Percentiles rank a stretch among this genome's conserved stretches.
These are phyloP conservation scores for Tinamus major DNA, from an alignment of 2,797 vertebrate genomes.

Conservation along the genomic window DNA sequence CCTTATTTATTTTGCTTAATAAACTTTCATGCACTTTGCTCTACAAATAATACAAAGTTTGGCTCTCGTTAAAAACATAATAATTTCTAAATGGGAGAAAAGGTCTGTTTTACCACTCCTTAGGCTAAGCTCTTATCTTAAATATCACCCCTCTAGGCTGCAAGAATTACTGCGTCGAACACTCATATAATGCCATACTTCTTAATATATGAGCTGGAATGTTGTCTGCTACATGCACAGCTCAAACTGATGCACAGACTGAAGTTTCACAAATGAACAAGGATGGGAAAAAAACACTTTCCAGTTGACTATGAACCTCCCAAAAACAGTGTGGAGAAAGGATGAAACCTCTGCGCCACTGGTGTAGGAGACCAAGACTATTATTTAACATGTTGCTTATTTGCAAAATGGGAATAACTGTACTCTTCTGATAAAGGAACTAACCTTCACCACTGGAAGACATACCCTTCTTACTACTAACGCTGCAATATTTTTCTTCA, in stretches of 20 bases:
- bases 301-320: background rate
- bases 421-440: background rate
- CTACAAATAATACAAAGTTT: conserved; percentile 10
- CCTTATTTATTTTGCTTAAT: conserved; percentile 63
- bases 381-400: conserved; percentile 28
- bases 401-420: conserved; percentile 34
- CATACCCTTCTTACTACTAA: background rate
- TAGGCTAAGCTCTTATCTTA: background rate
- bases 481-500: conserved; percentile 26
- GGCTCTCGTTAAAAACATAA: background rate
- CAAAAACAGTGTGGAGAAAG: background rate
- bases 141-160: background rate
- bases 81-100: background rate
- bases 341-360: background rate
- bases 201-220: background rate
- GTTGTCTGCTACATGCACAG: background rate
- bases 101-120: background rate
- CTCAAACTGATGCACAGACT: background rate
- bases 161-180: background rate
- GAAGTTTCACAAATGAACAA: background rate
- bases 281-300: background rate
- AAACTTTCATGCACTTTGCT: conserved; percentile 15
- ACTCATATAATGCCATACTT: background rate
- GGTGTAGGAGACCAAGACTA: background rate
- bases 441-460: conserved; percentile 5